Evolutionary conservation across 2,888 invertebrate genomes (phyloP), one percentile per base, ranked within the genome.

Genomic region (Netelia virgata): DNA sequence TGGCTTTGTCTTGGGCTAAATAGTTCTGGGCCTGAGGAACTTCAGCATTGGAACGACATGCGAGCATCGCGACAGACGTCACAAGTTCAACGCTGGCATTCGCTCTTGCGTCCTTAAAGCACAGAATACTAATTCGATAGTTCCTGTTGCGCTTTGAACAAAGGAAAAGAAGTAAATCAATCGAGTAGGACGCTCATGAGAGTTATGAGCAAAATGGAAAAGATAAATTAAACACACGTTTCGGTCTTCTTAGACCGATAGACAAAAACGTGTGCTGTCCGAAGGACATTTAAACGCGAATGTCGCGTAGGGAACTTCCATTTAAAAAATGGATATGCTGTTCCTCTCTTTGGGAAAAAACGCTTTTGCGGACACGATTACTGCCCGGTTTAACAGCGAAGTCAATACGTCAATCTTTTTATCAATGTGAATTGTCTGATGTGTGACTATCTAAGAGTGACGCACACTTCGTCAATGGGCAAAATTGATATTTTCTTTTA

Each of bases 1-100:
- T 99, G 99, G 98, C 98, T 99, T 94, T 97, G 98, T 84, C 94
- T 99, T 81, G 99, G 99, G 6, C 95, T 97, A 93, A 98, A 97
- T 94, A 97, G 98, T 88, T 98, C 98, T 78, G 98, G 98, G 23
- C 97, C 98, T 75, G 98, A 98, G 92, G 98, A 98, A 94, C 95
- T 97, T 78, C 96, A 97, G 23, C 98, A 99, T 93, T 99, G 98
- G 98, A 96, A 97, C 93, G 98, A 98, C 91, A 97, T 98, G 95
- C 96, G 98, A 88, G 97, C 98, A 91, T 95, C 94, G 75, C 96
- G 96, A 43, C 97, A 97, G 88, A 97, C 98, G 41, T 97, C 98
- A 91, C 97, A 98, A 94, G 96, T 98, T 83, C 97, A 98, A 92
- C 96, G 98, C 76, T 99, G 98, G 99, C 98, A 99, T 94, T 96